These are phyloP conservation scores for Zoanthus sociatus DNA, from an alignment of 92 coral and sea anemone genomes.

Conservation along the genomic window DNA sequence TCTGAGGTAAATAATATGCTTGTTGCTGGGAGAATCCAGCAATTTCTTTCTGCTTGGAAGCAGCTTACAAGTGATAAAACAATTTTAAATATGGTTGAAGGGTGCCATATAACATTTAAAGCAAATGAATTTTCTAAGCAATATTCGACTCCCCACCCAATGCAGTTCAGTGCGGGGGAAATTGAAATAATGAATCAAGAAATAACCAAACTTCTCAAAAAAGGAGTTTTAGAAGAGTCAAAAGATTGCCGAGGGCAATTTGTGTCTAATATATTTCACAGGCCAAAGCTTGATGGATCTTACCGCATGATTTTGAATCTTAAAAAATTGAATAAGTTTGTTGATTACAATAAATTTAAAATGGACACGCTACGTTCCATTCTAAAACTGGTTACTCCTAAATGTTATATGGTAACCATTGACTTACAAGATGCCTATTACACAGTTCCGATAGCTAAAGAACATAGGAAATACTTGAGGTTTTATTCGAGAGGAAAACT, in stretches of 20 bases:
- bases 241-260: not conserved
- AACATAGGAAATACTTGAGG: too few relatives aligned
- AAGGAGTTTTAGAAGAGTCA: slow-evolving; percentile 49
- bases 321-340: too few relatives aligned
- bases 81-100: slow-evolving; percentile 60
- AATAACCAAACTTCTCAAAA: slow-evolving; percentile 43
- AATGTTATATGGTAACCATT: too few relatives aligned
- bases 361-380: too few relatives aligned
- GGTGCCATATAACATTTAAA: slow-evolving; percentile 64
- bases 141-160: slow-evolving; percentile 35
- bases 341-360: too few relatives aligned
- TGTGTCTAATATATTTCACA: too few relatives aligned
- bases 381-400: too few relatives aligned
- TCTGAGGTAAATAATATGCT: slow-evolving; percentile 41
- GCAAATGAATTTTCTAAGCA: slow-evolving; percentile 46
- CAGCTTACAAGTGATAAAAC: slow-evolving; percentile 49
- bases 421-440: too few relatives aligned
- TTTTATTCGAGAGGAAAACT: too few relatives aligned
- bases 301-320: too few relatives aligned
- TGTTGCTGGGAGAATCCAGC: slow-evolving; percentile 62
- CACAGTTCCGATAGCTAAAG: too few relatives aligned
- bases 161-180: slow-evolving; percentile 23
- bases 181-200: slow-evolving; percentile 47
- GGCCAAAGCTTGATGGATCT: too few relatives aligned
- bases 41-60: slow-evolving; percentile 50